Percentiles rank a stretch among this genome's conserved stretches.
Evolutionary conservation across 1,140 invertebrate species (phyloP).

Genomic region (Brachionus asplanchnoidis): DNA sequence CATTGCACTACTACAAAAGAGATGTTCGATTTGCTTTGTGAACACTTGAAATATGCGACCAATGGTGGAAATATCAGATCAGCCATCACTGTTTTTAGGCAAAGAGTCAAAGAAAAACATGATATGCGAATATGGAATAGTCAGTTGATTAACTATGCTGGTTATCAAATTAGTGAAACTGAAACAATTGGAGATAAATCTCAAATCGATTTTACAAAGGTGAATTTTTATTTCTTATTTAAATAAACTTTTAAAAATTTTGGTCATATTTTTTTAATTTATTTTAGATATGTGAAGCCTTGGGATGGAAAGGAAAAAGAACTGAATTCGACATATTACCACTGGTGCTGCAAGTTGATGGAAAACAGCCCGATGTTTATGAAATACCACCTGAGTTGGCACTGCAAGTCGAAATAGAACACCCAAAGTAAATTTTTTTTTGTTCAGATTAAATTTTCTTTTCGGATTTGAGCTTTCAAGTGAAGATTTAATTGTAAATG

Average conservation of each 20-base stretch:
- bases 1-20: conserved; percentile 42
- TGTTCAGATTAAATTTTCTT: too few relatives aligned
- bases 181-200: conserved; percentile 54
- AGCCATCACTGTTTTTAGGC: conserved; percentile 86
- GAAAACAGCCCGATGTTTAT: conserved; percentile 85
- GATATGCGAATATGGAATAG: conserved; percentile 85
- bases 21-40: conserved; percentile 92
- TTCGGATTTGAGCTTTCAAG: too few relatives aligned
- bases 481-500: too few relatives aligned
- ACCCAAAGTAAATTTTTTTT: conserved; percentile 74
- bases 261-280: too few relatives aligned
- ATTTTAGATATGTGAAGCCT: conserved; percentile 72
- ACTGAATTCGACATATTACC: conserved; percentile 79
- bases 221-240: conserved; percentile 51
- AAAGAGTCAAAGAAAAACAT: conserved; percentile 71
- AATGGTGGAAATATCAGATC: conserved; percentile 94
- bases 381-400: conserved; percentile 82
- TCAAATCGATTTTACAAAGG: conserved; percentile 82
- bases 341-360: conserved; percentile 79
- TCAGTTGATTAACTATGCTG: conserved; percentile 80
- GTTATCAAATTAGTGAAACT: conserved; percentile 62
- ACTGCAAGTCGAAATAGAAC: conserved; percentile 74
- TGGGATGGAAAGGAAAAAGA: conserved; percentile 71
- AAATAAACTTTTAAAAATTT: conserved; percentile 37
- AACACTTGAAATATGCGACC: conserved; percentile 91